Base-by-base conservation (phyloP, 2,888 invertebrate species). In the Leptura quadrifasciata region DNA sequence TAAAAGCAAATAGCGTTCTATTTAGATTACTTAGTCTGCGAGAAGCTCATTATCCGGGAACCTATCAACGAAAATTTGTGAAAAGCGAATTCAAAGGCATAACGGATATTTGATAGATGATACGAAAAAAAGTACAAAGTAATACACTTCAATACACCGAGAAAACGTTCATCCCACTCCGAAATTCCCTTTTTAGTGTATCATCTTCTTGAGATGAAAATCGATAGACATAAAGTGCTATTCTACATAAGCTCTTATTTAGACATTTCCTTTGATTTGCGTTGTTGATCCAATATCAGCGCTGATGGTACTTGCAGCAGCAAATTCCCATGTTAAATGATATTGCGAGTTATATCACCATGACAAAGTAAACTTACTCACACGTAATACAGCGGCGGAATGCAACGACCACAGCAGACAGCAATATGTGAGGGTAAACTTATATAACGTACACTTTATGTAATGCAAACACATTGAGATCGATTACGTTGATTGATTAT, bases 201-300 rank as follows among this genome's bases (percentile, higher is more conserved):
- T 69, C 57, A 69, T 69, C 69, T 58, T 20, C 65, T 24, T 52
- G 18, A 39, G 69, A 58, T 57, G 57, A 58, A 69, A 69, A 69
- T 69, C 69, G 58, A 69, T 69, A 69, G 17, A 69, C 35, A 35
- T 39, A 58, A 69, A 69, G 69, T 69, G 69, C 69, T 58, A 58
- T 58, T 58, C 69, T 58, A 21, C 69, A 69, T 69, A 69, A 76
- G 72, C 76, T 72, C 72, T 69, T 57, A 72, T 72, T 76, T 64
- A 69, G 63, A 68, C 69, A 64, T 76, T 76, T 72, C 76, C 72
- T 76, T 76, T 72, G 72, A 76, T 69, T 76, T 72, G 68, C 75
- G 67, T 67, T 73, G 75, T 77, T 77, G 73, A 77, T 77, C 70
- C 67, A 75, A 70, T 75, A 75, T 69, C 69, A 12, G 39, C 39